Evolutionary conservation across 2,888 invertebrate genomes (phyloP), one percentile per base, ranked within the genome.

Genomic region (Scrobipalpa atriplicella): DNA sequence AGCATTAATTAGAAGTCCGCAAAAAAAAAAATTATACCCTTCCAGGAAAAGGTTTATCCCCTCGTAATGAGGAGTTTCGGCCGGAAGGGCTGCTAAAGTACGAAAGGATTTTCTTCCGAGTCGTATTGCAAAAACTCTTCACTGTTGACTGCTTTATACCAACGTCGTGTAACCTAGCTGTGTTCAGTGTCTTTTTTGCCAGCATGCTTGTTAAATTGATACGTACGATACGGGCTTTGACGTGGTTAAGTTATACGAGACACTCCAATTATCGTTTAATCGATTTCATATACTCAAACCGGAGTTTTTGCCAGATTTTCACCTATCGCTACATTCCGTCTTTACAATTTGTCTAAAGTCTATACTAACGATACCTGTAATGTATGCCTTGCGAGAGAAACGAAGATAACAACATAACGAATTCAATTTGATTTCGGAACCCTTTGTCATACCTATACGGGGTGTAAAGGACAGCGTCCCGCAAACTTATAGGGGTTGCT

Each of bases 401-500:
- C 39, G 19, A n/a, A 18, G 9, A 61, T 16, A 11, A 19, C 13
- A 11, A 19, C 13, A 60, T 69, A 68, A 67, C 74, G 75, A 77
- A 75, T 68, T 72, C 64, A 75, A 76, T 76, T 71, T 72, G 70
- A 76, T 76, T 76, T 78, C 66, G 71, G 73, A 69, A 76, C 76
- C 76, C 78, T 81, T 82, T 81, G 77, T 81, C 70, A 72, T 75
- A 67, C n/a, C n/a, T n/a, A n/a, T n/a, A 41, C 13, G 43, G 43
- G 11, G n/a, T n/a, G n/a, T n/a, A n/a, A n/a, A n/a, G n/a, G n/a
- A n/a, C n/a, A n/a, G n/a, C n/a, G n/a, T n/a, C n/a, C n/a, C n/a
- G n/a, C n/a, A n/a, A n/a, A n/a, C n/a, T n/a, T n/a, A n/a, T n/a
- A n/a, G n/a, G n/a, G n/a, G n/a, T n/a, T n/a, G n/a, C n/a, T n/a